phyloP scores from a whole-genome alignment of 2,113 vertebrate genomes.

The Ranitomeya variabilis region DNA sequence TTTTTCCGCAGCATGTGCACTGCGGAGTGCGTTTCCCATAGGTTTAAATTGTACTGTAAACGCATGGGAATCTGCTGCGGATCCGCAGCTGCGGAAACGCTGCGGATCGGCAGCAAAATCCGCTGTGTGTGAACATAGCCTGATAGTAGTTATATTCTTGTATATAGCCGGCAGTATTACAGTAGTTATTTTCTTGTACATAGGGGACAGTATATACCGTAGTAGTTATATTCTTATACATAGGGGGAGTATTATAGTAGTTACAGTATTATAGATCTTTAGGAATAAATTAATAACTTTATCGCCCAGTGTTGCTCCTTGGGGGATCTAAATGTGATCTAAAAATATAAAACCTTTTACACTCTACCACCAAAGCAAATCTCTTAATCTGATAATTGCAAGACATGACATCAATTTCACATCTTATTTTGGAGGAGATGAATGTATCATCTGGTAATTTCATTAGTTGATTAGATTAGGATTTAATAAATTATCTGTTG shows the following conservation, averaged over 20 bases:
- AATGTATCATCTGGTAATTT: neutral
- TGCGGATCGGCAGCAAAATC: too few relatives aligned
- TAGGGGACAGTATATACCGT: neutral
- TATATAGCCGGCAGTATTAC: neutral
- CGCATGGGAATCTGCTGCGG: too few relatives aligned
- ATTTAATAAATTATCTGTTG: neutral
- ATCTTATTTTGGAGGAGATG: slow-evolving; percentile 4
- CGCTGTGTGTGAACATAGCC: too few relatives aligned
- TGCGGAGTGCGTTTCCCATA: too few relatives aligned
- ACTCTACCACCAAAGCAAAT: neutral
- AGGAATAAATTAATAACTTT: neutral
- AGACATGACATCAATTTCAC: neutral
- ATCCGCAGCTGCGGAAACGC: too few relatives aligned
- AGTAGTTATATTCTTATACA: neutral
- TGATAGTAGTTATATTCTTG: slow-evolving; percentile 15
- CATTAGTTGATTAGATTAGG: neutral
- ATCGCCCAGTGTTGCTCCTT: neutral
- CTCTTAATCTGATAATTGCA: neutral
- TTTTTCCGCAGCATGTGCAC: too few relatives aligned
- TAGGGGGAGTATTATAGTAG: neutral
- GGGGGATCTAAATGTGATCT: neutral
- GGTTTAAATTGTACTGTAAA: too few relatives aligned
- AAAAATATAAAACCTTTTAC: neutral
- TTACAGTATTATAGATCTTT: neutral
- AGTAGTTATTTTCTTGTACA: slow-evolving; percentile 8